phyloP scores from a whole-genome alignment of 1,140 invertebrate species.

The Neodiprion fabricii region DNA sequence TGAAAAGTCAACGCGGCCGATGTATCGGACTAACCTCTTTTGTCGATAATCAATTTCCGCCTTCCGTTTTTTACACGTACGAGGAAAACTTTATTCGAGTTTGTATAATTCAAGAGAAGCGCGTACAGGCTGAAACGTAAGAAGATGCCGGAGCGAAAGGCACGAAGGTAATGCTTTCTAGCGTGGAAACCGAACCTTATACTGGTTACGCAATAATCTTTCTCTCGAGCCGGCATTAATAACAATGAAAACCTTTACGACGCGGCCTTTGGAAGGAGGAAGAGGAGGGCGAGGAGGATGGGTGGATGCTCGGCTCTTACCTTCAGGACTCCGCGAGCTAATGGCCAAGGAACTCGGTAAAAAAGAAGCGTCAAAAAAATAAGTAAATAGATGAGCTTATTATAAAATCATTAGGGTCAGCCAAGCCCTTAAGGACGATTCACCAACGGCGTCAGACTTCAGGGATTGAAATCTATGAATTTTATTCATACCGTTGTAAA shows the following conservation, averaged over 20 bases:
- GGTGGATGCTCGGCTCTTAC: background rate
- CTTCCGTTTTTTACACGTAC: no score
- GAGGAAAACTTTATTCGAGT: no score
- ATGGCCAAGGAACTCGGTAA: conserved; percentile 32
- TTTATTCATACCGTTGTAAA: background rate
- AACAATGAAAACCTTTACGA: conserved; percentile 6
- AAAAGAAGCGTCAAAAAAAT: conserved; percentile 37
- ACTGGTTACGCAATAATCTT: background rate
- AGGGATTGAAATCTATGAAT: background rate
- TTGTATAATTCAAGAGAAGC: no score
- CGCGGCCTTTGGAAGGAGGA: background rate
- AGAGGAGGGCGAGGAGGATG: background rate
- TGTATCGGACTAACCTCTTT: no score
- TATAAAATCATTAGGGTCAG: conserved; percentile 45
- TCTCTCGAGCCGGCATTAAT: background rate
- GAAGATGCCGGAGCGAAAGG: no score
- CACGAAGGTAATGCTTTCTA: background rate
- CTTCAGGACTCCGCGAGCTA: conserved; percentile 21
- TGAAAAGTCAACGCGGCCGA: no score
- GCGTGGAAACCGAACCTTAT: background rate
- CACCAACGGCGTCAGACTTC: conserved; percentile 27
- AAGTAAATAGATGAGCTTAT: conserved; percentile 48
- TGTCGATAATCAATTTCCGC: no score
- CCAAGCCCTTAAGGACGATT: conserved; percentile 16
- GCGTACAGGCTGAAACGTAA: no score